phyloP scores from a whole-genome alignment of 2,888 invertebrate genomes.

The Standfussiana lucernea region DNA sequence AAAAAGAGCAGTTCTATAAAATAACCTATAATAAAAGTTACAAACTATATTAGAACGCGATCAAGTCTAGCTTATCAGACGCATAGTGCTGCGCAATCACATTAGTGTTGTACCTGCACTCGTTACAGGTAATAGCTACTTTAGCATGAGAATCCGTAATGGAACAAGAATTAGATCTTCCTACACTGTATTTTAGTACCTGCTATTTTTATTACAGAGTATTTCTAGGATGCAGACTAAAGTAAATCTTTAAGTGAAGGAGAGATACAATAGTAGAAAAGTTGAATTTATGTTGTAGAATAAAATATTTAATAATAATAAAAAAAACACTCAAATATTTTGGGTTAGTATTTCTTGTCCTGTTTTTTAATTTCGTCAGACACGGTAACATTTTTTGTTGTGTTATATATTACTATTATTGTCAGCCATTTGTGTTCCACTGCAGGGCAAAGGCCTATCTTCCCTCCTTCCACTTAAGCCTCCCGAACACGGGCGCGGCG shows the following conservation, averaged over 20 bases:
- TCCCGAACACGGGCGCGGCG: too few species aligned
- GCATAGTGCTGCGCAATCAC: conserved; percentile 60
- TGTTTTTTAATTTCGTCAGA: not conserved
- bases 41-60: conserved; percentile 59
- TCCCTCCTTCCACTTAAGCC: too few species aligned
- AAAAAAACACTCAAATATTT: not conserved
- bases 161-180: conserved; percentile 38
- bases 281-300: not conserved
- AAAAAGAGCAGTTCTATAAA: not conserved
- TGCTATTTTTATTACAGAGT: conserved; percentile 11
- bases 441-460: too few species aligned
- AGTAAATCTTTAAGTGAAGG: not conserved
- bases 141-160: conserved; percentile 34
- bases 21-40: conserved; percentile 26
- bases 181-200: not conserved
- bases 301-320: too few species aligned
- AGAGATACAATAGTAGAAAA: not conserved
- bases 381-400: not conserved
- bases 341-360: not conserved
- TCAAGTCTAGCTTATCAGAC: conserved; percentile 52
- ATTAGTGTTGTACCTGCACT: conserved; percentile 62
- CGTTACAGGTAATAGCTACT: conserved; percentile 49
- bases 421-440: too few species aligned
- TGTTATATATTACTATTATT: too few species aligned
- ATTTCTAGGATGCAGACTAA: not conserved